Conservation (phyloP, 2,888 invertebrate genomes). For the Acanthosepion esculentum region DNA sequence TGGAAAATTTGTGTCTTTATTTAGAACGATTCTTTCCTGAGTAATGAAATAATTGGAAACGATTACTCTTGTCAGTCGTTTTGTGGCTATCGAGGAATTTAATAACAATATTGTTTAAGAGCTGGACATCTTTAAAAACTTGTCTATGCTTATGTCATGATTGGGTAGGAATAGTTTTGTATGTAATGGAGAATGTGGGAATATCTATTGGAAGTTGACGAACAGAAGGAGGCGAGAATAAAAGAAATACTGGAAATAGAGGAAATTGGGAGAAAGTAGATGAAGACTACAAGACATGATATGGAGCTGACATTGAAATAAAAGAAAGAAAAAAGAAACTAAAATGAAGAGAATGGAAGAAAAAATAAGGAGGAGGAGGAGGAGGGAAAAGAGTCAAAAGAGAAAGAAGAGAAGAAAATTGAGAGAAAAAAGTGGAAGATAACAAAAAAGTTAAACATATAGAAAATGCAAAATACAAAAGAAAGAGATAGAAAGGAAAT, state of each 20-base stretch:
- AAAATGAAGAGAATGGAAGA: not conserved
- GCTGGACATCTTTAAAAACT: not conserved
- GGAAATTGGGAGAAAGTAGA: not conserved
- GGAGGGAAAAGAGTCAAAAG: not conserved
- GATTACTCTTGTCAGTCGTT: not conserved
- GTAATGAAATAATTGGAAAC: slow-evolving; percentile 16
- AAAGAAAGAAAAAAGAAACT: too few species aligned
- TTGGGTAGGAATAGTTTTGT: not conserved
- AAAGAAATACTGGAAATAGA: not conserved
- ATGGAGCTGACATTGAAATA: not conserved
- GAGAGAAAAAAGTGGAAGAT: not conserved
- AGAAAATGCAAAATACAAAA: too few species aligned
- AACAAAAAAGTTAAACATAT: not conserved
- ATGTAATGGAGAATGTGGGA: not conserved
- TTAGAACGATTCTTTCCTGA: not conserved
- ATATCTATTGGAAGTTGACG: not conserved
- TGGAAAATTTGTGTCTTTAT: not conserved
- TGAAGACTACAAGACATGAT: not conserved
- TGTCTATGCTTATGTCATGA: not conserved
- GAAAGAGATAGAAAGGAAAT: too few species aligned
- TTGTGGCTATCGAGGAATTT: slow-evolving; percentile 9
- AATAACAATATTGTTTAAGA: not conserved
- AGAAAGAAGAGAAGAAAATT: not conserved
- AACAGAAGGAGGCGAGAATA: not conserved
- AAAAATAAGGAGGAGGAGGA: not conserved